A percentile compares a stretch with the other conserved stretches of the same genome.
These are phyloP conservation scores for Hypothenemus hampei DNA, from an alignment of 1,140 invertebrate genomes.

Conservation along the genomic window DNA sequence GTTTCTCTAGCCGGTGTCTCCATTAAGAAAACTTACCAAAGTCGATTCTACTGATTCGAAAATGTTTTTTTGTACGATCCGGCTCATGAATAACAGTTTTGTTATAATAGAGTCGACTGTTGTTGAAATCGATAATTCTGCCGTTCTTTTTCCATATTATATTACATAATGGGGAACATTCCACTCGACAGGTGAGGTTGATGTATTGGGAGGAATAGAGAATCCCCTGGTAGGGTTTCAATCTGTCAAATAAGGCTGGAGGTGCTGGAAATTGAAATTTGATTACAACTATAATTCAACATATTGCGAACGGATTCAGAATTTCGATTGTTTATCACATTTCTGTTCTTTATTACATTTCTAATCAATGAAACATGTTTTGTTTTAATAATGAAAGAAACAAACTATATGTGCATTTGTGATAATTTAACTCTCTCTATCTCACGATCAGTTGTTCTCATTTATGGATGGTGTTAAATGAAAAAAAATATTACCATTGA, in stretches of 20 bases:
- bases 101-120: conserved; percentile 62
- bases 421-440: too few species aligned
- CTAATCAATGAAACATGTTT: too few species aligned
- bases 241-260: conserved; percentile 77
- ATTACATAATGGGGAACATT: conserved; percentile 79
- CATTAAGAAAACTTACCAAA: conserved; percentile 59
- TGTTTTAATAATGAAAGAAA: too few species aligned
- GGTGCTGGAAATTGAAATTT: conserved; percentile 61
- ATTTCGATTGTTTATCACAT: too few species aligned
- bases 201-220: conserved; percentile 65
- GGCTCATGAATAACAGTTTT: conserved; percentile 59
- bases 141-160: conserved; percentile 80
- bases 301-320: too few species aligned
- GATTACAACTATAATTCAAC: too few species aligned
- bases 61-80: conserved; percentile 69
- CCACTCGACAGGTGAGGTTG: conserved; percentile 78
- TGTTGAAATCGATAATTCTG: conserved; percentile 55
- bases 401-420: too few species aligned
- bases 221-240: conserved; percentile 76
- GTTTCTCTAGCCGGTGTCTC: too few species aligned
- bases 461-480: too few species aligned
- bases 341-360: too few species aligned
- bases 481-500: conserved; percentile 59
- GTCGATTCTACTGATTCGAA: conserved; percentile 83
- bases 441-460: too few species aligned